Evolutionary conservation across 1,140 invertebrate species (phyloP), one percentile per base, ranked within the genome.

Genomic region (Solenopsis fugax): DNA sequence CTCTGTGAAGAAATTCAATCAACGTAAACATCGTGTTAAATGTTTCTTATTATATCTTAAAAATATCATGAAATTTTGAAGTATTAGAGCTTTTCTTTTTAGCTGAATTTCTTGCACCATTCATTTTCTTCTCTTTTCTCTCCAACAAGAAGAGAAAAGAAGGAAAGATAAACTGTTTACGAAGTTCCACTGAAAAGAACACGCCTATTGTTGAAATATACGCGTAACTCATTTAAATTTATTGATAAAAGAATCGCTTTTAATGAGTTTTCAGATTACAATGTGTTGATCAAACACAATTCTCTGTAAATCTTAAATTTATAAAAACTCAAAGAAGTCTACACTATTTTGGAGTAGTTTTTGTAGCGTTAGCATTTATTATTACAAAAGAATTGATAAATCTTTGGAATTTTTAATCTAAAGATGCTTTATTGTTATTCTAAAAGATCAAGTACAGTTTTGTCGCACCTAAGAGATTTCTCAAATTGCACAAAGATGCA

Each of bases 401-500:
- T 18, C 10, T 52, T 29, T 52, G 1, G 16, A 73, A n/a, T 13
- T 56, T n/a, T n/a, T 37, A 13, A 48, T 24, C 41, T 4, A 24
- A 21, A n/a, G 2, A n/a, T 21, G 4, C 13, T 6, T 24, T 2
- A 16, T 18, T 50, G 13, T 60, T 65, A 13, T 45, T 48, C n/a
- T 13, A 21, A 69, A 50, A 24, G 12, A 54, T 54, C 2, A 75
- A 73, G 10, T 3, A 21, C 12, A 69, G 41, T 73, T 56, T 73
- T 16, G 16, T 73, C 3, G 21, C 4, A 37, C 0, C 18, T 4
- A 13, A 3, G 45, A 34, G 21, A 76, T 54, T 65, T 21, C 16
- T 64, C 7, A 41, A 85, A 77, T 78, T 45, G 45, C 34, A 52
- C 60, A 5, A 85, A 52, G 21, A 85, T 76, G 71, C 29, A 67